Conservation (phyloP, 2,888 invertebrate genomes). For the Harmothoe impar region DNA sequence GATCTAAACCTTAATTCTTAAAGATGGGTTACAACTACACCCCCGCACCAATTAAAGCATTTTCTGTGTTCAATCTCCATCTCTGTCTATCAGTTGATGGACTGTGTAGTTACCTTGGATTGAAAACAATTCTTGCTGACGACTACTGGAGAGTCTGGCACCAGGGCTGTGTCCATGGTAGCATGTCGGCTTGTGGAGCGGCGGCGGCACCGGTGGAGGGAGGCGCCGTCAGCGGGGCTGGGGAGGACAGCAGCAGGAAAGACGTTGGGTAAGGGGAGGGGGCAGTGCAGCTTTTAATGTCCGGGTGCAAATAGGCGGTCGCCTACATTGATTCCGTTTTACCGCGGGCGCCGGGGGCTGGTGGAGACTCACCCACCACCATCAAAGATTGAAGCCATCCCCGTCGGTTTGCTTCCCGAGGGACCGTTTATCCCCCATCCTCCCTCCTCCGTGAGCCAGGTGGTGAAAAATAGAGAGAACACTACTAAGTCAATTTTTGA, state of each 20-base stretch:
- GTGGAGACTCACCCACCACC: not conserved
- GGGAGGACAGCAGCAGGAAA: not conserved
- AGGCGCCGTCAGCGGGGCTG: not conserved
- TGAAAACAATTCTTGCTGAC: too few species aligned
- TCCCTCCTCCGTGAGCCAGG: not conserved
- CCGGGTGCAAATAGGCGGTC: constrained; percentile 37
- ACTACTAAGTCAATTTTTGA: too few species aligned
- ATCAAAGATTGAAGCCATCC: constrained; percentile 16
- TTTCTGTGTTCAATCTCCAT: too few species aligned
- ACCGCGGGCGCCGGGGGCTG: constrained; percentile 41
- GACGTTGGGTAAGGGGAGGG: not conserved
- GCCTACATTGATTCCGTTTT: constrained; percentile 49
- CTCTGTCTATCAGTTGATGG: too few species aligned
- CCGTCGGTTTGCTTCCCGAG: not conserved
- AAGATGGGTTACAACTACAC: too few species aligned
- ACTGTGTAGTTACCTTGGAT: too few species aligned
- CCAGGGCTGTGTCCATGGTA: not conserved
- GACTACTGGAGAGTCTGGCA: too few species aligned
- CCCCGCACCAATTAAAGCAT: too few species aligned
- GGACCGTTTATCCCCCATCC: not conserved
- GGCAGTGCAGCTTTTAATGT: constrained; percentile 32
- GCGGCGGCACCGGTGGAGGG: not conserved
- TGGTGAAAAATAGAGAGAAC: too few species aligned
- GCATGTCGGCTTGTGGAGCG: not conserved
- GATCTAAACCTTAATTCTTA: too few species aligned